A percentile compares a stretch with the other conserved stretches of the same genome.
These are phyloP conservation scores for Yponomeuta cagnagella DNA, from an alignment of 2,888 invertebrate species.

Conservation along the genomic window DNA sequence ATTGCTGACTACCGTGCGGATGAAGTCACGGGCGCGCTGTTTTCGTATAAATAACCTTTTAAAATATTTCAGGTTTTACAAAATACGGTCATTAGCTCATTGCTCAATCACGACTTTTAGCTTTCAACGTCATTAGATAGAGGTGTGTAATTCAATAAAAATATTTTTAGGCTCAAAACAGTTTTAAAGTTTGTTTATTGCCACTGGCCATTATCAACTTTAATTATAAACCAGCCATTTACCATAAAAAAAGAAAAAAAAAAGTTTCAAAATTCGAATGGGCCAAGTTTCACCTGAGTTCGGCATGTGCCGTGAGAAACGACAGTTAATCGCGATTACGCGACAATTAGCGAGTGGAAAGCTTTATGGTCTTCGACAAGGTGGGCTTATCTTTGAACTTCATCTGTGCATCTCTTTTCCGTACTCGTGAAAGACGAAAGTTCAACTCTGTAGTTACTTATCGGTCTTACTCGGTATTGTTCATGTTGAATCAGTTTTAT, in stretches of 20 bases:
- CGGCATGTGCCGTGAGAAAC: not conserved
- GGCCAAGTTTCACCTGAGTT: not conserved
- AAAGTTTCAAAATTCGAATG: not conserved
- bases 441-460: not conserved
- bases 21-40: too few relatives aligned
- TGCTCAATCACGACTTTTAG: not conserved
- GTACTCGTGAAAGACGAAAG: not conserved
- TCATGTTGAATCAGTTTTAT: too few relatives aligned
- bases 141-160: not conserved
- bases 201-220: not conserved
- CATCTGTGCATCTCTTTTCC: not conserved
- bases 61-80: too few relatives aligned
- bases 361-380: not conserved
- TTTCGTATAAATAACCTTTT: too few relatives aligned
- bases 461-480: too few relatives aligned
- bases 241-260: not conserved
- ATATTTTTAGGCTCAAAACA: not conserved
- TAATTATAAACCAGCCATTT: not conserved
- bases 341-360: conserved; percentile 2
- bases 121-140: too few relatives aligned
- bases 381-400: not conserved
- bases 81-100: not conserved
- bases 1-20: too few relatives aligned
- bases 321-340: not conserved
- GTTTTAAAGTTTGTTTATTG: not conserved